Evolutionary conservation across 2,113 vertebrate genomes (phyloP).

Genomic region (Psephotus haematonotus): DNA sequence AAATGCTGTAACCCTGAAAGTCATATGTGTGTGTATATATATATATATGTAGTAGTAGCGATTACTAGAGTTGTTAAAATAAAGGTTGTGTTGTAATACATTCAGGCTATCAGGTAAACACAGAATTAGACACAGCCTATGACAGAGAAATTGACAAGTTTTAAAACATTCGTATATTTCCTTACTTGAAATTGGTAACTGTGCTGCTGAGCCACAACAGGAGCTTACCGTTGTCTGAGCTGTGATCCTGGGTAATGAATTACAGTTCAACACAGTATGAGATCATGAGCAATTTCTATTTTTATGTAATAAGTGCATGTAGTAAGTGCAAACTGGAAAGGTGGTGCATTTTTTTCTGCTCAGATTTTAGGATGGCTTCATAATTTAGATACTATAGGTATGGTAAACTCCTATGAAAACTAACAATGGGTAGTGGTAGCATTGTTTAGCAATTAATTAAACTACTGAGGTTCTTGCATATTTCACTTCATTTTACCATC

Average conservation of each 20-base stretch:
- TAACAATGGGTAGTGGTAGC: background rate
- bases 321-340: background rate
- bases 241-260: background rate
- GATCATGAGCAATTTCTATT: background rate
- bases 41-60: background rate
- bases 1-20: background rate
- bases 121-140: background rate
- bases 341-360: rapidly evolving
- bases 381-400: background rate
- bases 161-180: background rate
- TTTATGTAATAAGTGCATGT: background rate
- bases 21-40: background rate
- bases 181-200: background rate
- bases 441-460: background rate
- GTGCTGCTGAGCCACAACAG: background rate
- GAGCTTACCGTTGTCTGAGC: background rate
- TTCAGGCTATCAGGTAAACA: background rate
- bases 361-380: background rate
- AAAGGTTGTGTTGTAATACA: background rate
- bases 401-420: background rate
- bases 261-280: background rate
- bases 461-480: background rate
- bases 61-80: background rate
- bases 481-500: background rate
- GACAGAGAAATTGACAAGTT: background rate